These are phyloP conservation scores for Sarcophaga carnaria DNA, from an alignment of 2,888 invertebrate genomes.

Conservation along the genomic window DNA sequence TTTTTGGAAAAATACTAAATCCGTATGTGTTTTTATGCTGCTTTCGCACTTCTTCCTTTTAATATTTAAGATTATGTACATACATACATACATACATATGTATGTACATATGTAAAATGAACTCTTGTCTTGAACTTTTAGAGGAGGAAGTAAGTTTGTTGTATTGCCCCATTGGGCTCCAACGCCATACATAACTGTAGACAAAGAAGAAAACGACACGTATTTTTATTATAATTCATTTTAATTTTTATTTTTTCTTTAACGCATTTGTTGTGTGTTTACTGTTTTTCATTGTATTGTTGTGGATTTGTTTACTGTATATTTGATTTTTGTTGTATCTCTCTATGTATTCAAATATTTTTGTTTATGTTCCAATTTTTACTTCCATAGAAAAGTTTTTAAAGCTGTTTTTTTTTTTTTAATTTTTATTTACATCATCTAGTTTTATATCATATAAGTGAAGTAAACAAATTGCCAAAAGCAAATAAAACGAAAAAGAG, in stretches of 20 bases:
- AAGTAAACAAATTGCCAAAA: conserved; percentile 57
- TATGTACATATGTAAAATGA: conserved; percentile 49
- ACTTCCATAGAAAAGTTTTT: neutral
- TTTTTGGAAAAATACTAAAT: neutral
- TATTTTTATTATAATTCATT: conserved; percentile 50
- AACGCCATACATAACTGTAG: conserved; percentile 51
- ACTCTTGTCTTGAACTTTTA: conserved; percentile 61
- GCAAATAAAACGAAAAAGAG: neutral
- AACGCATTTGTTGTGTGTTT: conserved; percentile 16
- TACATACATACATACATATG: too few relatives aligned
- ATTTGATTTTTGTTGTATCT: conserved; percentile 26
- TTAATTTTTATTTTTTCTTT: conserved; percentile 18
- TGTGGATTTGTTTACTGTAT: neutral
- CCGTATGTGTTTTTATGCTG: conserved; percentile 21
- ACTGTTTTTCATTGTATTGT: conserved; percentile 16
- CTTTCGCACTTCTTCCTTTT: conserved; percentile 19
- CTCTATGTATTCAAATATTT: neutral
- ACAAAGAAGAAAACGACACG: conserved; percentile 55
- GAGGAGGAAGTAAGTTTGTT: conserved; percentile 46
- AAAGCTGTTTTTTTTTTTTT: conserved; percentile 6
- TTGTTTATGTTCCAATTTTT: conserved; percentile 50
- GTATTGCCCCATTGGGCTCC: conserved; percentile 54
- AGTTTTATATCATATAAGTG: neutral
- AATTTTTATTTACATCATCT: neutral
- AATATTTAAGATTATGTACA: neutral